A percentile compares a stretch with the other conserved stretches of the same genome.
Evolutionary conservation across 30 jellyfish, hydroid and myxozoan species (phyloP).

Genomic region (Hydractinia echinata): DNA sequence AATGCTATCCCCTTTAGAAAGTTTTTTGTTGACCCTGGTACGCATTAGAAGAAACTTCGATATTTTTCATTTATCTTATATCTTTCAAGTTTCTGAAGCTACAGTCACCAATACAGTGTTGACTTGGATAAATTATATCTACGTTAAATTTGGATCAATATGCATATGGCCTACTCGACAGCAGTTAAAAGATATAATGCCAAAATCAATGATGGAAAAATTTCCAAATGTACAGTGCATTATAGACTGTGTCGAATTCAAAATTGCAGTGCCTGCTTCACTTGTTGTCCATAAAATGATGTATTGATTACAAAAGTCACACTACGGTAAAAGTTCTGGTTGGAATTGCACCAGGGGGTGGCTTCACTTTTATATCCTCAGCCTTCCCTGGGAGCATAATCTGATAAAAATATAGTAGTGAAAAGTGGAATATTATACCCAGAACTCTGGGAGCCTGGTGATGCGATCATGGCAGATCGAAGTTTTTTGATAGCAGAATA

Average conservation of each 20-base stretch:
- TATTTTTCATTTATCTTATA: neutral
- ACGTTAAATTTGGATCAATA: slow-evolving; percentile 3
- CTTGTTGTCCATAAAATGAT: neutral
- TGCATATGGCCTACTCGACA: slow-evolving; percentile 10
- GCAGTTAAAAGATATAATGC: neutral
- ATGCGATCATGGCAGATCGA: no score
- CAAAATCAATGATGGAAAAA: slow-evolving; percentile 1
- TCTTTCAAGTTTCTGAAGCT: slow-evolving; percentile 8
- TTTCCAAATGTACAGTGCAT: slow-evolving; percentile 2
- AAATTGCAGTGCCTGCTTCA: neutral
- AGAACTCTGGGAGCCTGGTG: no score
- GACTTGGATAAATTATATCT: neutral
- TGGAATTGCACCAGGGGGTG: slow-evolving; percentile 12
- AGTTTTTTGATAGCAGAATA: no score
- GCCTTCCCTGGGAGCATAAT: no score
- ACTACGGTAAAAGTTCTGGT: neutral
- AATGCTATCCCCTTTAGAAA: slow-evolving; percentile 3
- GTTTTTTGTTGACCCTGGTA: slow-evolving; percentile 10
- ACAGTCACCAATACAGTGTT: slow-evolving; percentile 1
- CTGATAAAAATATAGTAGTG: no score
- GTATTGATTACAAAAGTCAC: slow-evolving; percentile 4
- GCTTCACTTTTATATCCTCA: neutral
- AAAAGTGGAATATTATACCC: no score
- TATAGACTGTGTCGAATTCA: slow-evolving; percentile 5
- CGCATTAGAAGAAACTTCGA: slow-evolving; percentile 11